These are phyloP conservation scores for Pygmarrhopalites habei DNA, from an alignment of 1,140 invertebrate genomes.

Conservation along the genomic window DNA sequence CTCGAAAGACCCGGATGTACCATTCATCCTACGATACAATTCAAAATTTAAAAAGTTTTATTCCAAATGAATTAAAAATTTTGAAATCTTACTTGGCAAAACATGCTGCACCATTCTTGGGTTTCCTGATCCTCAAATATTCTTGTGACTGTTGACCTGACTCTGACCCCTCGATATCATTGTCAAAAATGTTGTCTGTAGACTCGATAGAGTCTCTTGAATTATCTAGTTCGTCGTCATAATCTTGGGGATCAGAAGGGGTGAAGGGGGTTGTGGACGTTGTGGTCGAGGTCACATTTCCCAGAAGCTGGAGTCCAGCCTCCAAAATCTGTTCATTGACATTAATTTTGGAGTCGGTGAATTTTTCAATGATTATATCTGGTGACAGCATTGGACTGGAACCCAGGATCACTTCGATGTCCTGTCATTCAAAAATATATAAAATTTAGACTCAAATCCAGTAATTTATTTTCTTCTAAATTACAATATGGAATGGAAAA, in stretches of 20 bases:
- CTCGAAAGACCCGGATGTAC: slow-evolving; percentile 22
- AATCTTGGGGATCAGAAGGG: background rate
- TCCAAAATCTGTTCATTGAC: slow-evolving; percentile 18
- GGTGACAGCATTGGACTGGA: slow-evolving; percentile 33
- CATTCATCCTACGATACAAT: slow-evolving; percentile 23
- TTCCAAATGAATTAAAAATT: background rate
- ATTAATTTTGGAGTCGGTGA: slow-evolving; percentile 26
- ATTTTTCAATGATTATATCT: slow-evolving; percentile 31
- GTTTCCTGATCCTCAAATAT: background rate
- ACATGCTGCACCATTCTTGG: background rate
- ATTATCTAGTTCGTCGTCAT: background rate
- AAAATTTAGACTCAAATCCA: background rate
- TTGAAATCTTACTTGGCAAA: background rate
- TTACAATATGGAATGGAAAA: background rate
- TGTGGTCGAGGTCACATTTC: slow-evolving; percentile 7
- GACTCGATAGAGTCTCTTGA: background rate
- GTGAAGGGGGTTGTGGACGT: background rate
- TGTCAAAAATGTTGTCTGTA: background rate
- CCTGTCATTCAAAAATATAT: slow-evolving; percentile 12
- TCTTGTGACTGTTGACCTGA: background rate
- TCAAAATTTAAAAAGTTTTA: background rate
- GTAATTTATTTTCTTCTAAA: background rate
- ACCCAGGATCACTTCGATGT: slow-evolving; percentile 32
- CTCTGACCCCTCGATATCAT: background rate
- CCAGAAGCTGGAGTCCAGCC: background rate